phyloP scores from a whole-genome alignment of 2,888 invertebrate genomes.

The Callosobruchus maculatus region DNA sequence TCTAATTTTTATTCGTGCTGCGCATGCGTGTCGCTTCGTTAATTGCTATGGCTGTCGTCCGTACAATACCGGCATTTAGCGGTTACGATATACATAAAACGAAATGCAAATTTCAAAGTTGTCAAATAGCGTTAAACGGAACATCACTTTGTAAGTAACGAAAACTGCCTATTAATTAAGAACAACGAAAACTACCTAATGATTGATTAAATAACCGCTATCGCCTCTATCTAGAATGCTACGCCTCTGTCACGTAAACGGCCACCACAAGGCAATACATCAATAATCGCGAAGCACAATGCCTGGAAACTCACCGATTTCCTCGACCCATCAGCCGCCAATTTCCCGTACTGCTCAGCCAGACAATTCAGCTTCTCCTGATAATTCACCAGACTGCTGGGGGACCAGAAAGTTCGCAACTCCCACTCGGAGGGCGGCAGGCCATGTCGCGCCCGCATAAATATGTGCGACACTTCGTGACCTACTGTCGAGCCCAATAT shows the following conservation, averaged over 20 bases:
- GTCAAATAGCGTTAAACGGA: too few relatives aligned
- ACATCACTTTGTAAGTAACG: too few relatives aligned
- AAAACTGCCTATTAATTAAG: too few relatives aligned
- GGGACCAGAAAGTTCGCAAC: conserved; percentile 86
- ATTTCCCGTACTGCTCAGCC: conserved; percentile 86
- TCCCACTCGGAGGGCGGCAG: conserved; percentile 70
- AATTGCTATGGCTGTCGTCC: too few relatives aligned
- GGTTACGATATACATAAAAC: too few relatives aligned
- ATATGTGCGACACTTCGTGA: conserved; percentile 43
- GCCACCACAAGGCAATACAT: not conserved
- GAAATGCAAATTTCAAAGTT: too few relatives aligned
- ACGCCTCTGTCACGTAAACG: not conserved
- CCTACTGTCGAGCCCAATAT: conserved; percentile 41
- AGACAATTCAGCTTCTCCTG: conserved; percentile 81
- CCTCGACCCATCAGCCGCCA: conserved; percentile 69
- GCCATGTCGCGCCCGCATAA: conserved; percentile 68
- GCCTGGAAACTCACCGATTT: conserved; percentile 56
- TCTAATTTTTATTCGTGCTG: too few relatives aligned
- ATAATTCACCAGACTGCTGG: conserved; percentile 74
- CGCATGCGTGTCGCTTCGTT: too few relatives aligned
- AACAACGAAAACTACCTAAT: too few relatives aligned
- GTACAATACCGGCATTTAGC: too few relatives aligned
- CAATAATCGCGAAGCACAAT: not conserved
- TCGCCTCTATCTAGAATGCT: too few relatives aligned
- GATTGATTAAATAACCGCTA: too few relatives aligned